Percentiles rank a stretch among this genome's conserved stretches.
phyloP scores from a whole-genome alignment of 1,140 invertebrate species.

The Tenebrio molitor region DNA sequence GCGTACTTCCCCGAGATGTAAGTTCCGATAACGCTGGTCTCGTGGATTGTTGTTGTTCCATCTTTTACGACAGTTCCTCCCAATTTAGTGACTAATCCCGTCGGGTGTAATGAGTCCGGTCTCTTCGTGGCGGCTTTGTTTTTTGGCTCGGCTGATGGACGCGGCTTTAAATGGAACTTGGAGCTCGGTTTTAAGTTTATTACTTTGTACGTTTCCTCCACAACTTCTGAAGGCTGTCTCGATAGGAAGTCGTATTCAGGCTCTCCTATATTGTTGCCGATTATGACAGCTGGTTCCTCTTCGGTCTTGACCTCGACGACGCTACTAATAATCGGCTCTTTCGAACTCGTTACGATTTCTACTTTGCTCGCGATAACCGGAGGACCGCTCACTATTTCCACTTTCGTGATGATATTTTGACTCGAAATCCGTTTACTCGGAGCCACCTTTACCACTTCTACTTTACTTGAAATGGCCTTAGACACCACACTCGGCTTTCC shows the following conservation, averaged over 20 bases:
- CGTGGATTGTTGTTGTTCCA: conserved; percentile 86
- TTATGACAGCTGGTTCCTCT: conserved; percentile 63
- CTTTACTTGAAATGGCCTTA: conserved; percentile 65
- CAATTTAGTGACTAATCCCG: conserved; percentile 83
- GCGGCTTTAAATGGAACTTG: conserved; percentile 68
- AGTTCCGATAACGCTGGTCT: conserved; percentile 90
- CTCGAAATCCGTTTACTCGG: conserved; percentile 61
- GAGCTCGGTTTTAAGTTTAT: conserved; percentile 67
- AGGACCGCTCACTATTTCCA: conserved; percentile 70
- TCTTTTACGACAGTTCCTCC: conserved; percentile 87
- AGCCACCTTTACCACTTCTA: conserved; percentile 63
- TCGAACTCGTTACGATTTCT: conserved; percentile 65
- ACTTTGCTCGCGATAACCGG: conserved; percentile 68
- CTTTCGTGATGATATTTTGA: conserved; percentile 71
- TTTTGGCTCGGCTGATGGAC: conserved; percentile 68
- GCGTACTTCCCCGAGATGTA: conserved; percentile 91
- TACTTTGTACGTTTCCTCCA: conserved; percentile 67
- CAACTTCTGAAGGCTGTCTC: conserved; percentile 82
- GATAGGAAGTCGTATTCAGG: conserved; percentile 88
- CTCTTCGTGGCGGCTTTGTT: conserved; percentile 66
- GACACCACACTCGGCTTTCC: conserved; percentile 48
- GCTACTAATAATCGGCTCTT: conserved; percentile 59
- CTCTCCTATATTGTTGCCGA: conserved; percentile 80
- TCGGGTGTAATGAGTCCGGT: conserved; percentile 74
- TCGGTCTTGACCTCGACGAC: conserved; percentile 69